These are phyloP conservation scores for Drosophila bifasciata DNA, from an alignment of 1,140 invertebrate genomes.

Conservation along the genomic window DNA sequence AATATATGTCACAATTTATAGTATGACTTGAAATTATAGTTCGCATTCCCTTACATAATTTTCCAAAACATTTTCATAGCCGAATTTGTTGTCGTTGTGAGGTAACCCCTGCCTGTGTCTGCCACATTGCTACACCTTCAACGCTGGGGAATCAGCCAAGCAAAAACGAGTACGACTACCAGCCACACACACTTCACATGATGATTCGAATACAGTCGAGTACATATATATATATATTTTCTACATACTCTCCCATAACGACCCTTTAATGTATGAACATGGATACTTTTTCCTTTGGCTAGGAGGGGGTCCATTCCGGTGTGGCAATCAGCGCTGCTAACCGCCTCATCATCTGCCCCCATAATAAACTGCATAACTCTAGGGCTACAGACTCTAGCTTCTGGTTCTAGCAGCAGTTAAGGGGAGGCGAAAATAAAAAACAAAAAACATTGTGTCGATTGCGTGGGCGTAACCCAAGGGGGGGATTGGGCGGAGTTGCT, in stretches of 20 bases:
- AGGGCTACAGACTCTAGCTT: slow-evolving; percentile 6
- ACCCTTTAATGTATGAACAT: slow-evolving; percentile 16
- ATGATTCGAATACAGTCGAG: neutral
- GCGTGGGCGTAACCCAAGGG: slow-evolving; percentile 33
- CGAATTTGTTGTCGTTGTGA: too few species aligned
- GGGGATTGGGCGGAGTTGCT: slow-evolving; percentile 39
- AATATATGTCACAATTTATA: too few species aligned
- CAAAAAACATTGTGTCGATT: slow-evolving; percentile 40
- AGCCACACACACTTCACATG: neutral
- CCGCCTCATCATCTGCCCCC: slow-evolving; percentile 31
- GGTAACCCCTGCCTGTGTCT: too few species aligned
- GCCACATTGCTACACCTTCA: too few species aligned
- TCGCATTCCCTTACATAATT: too few species aligned
- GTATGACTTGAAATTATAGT: too few species aligned
- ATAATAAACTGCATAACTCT: slow-evolving; percentile 32
- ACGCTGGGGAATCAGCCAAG: too few species aligned
- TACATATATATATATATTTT: slow-evolving; percentile 14
- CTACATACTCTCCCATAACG: slow-evolving; percentile 7
- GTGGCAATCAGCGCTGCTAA: slow-evolving; percentile 39
- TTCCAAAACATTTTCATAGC: too few species aligned
- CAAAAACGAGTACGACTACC: too few species aligned
- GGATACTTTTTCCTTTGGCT: slow-evolving; percentile 1
- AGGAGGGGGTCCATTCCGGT: slow-evolving; percentile 31
- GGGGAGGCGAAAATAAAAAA: slow-evolving; percentile 21
- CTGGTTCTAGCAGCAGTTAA: neutral